Evolutionary conservation across 2,113 vertebrate genomes (phyloP), one percentile per base, ranked within the genome.

Genomic region (Hyla sarda): DNA sequence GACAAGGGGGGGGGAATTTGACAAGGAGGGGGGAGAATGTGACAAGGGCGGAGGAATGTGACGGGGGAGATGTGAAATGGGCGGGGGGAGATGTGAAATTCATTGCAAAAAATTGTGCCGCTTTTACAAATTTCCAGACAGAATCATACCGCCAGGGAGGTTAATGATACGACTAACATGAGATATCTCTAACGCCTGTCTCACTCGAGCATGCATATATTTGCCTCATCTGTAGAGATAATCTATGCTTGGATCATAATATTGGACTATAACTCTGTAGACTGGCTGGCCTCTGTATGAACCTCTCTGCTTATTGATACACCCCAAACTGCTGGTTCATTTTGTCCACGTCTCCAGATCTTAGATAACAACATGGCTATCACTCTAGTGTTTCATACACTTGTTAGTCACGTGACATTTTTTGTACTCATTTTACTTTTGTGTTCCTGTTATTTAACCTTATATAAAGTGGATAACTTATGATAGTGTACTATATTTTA

Each of bases 221-320:
- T 37, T 34, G 65, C 65, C 30, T 69, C 65, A 17, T 69, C 65
- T 34, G 65, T 50, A 30, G 45, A 75, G 73, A 75, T 75, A 75
- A 75, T 75, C 73, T 75, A 76, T 52, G 48, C 48, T 76, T 76
- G 74, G 74, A 76, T 52, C 74, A 30, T 13, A 47, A 76, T 76
- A 52, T 52, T 76, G 74, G 74, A 76, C 25, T 52, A 30, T 50
- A 76, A 30, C 74, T 52, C 74, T 30, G 32, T 30, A 52, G 74
- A 76, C 74, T 76, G 74, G 74, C 74, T 76, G 74, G 2, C 74
- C 74, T 76, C 48, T 76, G 14, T 19, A 32, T 76, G 74, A 76
- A 48, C 74, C 74, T 30, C 41, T 25, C 45, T 19, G 28, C 74
- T 76, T 32, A 76, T 32, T 76, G 47, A 76, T 76, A 76, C 47